phyloP scores from a whole-genome alignment of 2,888 invertebrate genomes.

The Cremastinae sp. region DNA sequence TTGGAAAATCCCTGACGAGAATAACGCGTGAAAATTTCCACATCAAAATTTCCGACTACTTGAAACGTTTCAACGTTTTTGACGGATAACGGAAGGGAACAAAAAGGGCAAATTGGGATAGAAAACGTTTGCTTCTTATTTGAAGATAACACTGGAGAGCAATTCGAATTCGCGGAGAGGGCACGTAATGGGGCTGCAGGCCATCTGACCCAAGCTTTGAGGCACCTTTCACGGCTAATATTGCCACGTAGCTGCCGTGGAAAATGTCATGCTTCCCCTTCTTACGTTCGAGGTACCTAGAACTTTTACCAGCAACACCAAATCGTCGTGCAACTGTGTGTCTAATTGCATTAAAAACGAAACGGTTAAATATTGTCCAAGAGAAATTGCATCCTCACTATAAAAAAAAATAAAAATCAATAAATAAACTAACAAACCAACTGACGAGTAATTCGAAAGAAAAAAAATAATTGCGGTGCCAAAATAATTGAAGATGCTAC shows the following conservation, averaged over 20 bases:
- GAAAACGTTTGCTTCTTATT: constrained; percentile 76
- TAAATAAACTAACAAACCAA: no score
- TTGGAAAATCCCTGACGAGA: background rate
- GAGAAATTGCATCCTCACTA: constrained; percentile 29
- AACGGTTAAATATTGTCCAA: constrained; percentile 41
- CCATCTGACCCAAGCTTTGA: constrained; percentile 80
- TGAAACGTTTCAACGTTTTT: constrained; percentile 7
- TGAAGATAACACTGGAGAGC: constrained; percentile 79
- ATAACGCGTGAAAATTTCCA: background rate
- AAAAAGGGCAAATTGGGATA: constrained; percentile 65
- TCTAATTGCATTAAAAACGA: constrained; percentile 72
- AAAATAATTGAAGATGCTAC: background rate
- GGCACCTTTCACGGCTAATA: constrained; percentile 83
- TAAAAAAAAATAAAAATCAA: background rate
- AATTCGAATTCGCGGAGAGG: constrained; percentile 79
- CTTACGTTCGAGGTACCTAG: constrained; percentile 86
- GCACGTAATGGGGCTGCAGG: constrained; percentile 78
- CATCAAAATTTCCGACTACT: constrained; percentile 12
- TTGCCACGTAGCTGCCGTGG: constrained; percentile 88
- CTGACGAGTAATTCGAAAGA: background rate
- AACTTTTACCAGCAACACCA: constrained; percentile 71
- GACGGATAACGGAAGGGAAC: constrained; percentile 20
- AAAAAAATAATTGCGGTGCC: background rate
- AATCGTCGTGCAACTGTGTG: constrained; percentile 77
- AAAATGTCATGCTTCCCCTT: constrained; percentile 86